Evolutionary conservation across 2,797 vertebrate species (phyloP).

Genomic region (Enteromius fasciolatus): DNA sequence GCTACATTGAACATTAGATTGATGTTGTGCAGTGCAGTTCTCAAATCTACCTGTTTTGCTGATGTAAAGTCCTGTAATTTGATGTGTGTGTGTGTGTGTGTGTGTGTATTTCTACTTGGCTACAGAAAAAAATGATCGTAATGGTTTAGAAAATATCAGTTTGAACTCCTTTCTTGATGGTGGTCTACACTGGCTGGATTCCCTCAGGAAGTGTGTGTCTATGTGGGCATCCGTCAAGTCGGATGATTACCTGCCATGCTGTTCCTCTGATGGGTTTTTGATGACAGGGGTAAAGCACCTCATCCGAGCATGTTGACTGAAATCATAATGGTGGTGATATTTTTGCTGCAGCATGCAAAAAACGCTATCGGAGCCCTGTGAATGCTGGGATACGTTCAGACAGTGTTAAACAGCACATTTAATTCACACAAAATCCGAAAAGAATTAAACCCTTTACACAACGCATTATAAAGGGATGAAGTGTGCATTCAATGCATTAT

Average conservation of each 20-base stretch:
- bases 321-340: constrained; percentile 22
- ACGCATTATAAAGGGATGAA: background rate
- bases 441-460: background rate
- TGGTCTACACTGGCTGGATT: constrained; percentile 9
- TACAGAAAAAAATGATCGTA: background rate
- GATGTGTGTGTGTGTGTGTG: constrained; percentile 8
- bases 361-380: background rate
- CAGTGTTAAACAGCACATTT: background rate
- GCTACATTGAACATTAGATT: constrained; percentile 19
- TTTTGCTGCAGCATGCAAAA: constrained; percentile 13
- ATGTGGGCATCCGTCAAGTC: constrained; percentile 22
- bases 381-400: background rate
- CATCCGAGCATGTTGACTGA: constrained; percentile 22
- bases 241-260: constrained; percentile 26
- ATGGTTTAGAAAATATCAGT: constrained; percentile 18
- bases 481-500: background rate
- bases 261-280: constrained; percentile 39
- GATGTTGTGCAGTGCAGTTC: constrained; percentile 13
- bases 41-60: constrained; percentile 21
- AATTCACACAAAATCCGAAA: background rate
- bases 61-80: constrained; percentile 7
- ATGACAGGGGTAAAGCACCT: constrained; percentile 19
- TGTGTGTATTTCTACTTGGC: constrained; percentile 9
- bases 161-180: constrained; percentile 1
- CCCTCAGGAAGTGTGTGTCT: background rate